These are phyloP conservation scores for Neodon shergylaensis DNA, from an alignment of 2,113 vertebrate species.

Conservation along the genomic window DNA sequence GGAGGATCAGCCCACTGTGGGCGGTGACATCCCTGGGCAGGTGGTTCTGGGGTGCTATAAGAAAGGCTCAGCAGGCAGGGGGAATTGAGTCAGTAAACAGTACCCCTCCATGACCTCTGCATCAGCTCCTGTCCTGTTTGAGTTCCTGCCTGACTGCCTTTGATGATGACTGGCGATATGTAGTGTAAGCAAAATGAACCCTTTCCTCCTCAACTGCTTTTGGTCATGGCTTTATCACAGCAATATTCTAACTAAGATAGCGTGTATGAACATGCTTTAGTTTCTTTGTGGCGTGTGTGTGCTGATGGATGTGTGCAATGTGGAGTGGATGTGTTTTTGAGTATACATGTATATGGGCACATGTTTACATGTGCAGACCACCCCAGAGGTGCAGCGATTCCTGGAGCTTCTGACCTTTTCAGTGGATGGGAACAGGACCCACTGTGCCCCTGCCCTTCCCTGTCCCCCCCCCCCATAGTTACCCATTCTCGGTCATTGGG, in stretches of 20 bases:
- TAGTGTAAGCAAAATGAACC: neutral
- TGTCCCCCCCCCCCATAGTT: slow-evolving; percentile 54
- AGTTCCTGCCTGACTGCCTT: neutral
- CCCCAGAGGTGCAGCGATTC: neutral
- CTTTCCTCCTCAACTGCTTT: neutral
- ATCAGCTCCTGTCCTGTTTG: neutral
- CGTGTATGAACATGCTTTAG: neutral
- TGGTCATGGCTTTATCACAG: neutral
- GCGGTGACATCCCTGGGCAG: neutral
- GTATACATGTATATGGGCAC: too few relatives aligned
- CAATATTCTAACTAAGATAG: neutral
- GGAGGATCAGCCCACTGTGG: neutral
- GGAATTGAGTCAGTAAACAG: neutral
- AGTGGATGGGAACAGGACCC: neutral
- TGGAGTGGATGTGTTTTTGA: neutral
- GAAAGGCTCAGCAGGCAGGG: neutral
- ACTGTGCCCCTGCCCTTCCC: too few relatives aligned
- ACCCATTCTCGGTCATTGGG: slow-evolving; percentile 92
- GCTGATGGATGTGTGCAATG: neutral
- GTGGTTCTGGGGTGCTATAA: neutral
- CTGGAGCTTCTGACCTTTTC: neutral
- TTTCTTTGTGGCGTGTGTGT: neutral
- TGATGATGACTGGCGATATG: neutral
- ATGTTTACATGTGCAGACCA: neutral
- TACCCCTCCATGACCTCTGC: neutral